These are phyloP conservation scores for Coleophora flavipennella DNA, from an alignment of 2,888 invertebrate species.

Conservation along the genomic window DNA sequence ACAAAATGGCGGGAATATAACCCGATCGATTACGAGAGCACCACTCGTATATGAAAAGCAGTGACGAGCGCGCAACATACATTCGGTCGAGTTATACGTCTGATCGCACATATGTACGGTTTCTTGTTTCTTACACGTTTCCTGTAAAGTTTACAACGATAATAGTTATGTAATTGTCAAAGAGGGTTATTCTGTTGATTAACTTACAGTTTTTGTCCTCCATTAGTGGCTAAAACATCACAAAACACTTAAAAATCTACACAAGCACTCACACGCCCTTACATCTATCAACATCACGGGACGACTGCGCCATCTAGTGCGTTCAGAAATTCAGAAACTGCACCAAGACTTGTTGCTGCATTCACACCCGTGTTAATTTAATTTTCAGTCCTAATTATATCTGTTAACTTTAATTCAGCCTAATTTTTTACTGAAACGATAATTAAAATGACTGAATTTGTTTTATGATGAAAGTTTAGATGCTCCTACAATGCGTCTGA, in stretches of 20 bases:
- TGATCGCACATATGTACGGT: conserved; percentile 62
- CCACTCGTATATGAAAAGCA: conserved; percentile 26
- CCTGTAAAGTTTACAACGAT: conserved; percentile 36
- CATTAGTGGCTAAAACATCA: conserved; percentile 56
- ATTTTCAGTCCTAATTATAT: conserved; percentile 32
- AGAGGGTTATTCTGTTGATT: conserved; percentile 25
- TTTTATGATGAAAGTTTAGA: not conserved
- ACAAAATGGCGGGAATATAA: conserved; percentile 68
- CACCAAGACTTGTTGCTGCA: conserved; percentile 40
- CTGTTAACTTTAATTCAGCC: conserved; percentile 23
- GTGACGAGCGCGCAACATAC: conserved; percentile 37
- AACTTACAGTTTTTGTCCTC: conserved; percentile 58
- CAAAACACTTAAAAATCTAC: conserved; percentile 65
- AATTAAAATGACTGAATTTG: conserved; percentile 10
- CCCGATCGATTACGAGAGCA: conserved; percentile 34
- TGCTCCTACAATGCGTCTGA: conserved; percentile 7
- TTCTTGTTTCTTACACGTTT: conserved; percentile 50
- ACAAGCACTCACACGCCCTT: conserved; percentile 72
- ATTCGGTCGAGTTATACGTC: conserved; percentile 58
- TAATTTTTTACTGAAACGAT: conserved; percentile 20
- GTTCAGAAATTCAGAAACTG: conserved; percentile 25
- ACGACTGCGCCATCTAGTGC: conserved; percentile 65
- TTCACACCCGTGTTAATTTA: conserved; percentile 47
- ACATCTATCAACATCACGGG: conserved; percentile 67
- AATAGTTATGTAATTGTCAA: conserved; percentile 23